Evolutionary conservation across 2,113 vertebrate species (phyloP).

Genomic region (Nothoprocta pentlandii): DNA sequence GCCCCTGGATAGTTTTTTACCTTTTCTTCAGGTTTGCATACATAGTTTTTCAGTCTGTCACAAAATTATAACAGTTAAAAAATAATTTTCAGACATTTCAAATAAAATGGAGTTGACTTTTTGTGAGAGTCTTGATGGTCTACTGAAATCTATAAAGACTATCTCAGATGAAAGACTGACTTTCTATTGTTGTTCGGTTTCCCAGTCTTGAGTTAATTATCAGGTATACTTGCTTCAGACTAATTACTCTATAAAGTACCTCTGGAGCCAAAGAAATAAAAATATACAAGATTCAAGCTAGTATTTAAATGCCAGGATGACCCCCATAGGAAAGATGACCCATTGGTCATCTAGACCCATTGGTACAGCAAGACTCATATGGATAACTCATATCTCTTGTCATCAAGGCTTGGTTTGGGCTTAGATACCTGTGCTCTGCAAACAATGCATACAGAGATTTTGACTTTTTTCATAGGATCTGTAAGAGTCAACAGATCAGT

Average conservation of each 20-base stretch:
- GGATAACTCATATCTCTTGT: background rate
- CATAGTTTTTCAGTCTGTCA: background rate
- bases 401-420: background rate
- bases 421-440: background rate
- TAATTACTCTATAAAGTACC: background rate
- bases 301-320: background rate
- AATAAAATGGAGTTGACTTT: background rate
- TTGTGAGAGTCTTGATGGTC: background rate
- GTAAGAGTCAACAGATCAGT: background rate
- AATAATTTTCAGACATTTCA: background rate
- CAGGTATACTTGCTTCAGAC: background rate
- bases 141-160: background rate
- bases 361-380: background rate
- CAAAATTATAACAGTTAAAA: background rate
- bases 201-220: background rate
- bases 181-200: background rate
- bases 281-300: background rate
- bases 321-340: rapidly evolving
- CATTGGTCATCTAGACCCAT: background rate
- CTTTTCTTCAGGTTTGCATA: background rate
- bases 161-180: background rate
- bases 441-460: background rate
- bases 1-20: background rate
- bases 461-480: background rate
- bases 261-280: background rate